Evolutionary conservation across 2,797 vertebrate genomes (phyloP).

Genomic region (Helicolenus hilgendorfi): DNA sequence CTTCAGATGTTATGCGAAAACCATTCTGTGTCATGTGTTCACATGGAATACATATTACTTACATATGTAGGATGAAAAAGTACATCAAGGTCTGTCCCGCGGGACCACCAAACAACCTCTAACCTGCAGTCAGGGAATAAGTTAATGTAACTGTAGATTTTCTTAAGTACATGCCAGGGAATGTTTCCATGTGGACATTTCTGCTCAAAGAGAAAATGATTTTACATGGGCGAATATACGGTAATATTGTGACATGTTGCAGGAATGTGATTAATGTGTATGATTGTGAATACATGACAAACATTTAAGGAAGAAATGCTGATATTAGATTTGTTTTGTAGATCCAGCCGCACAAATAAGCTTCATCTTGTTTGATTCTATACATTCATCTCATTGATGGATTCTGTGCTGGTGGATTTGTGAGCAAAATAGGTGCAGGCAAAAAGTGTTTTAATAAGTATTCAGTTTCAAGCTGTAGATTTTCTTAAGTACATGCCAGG

Average conservation of each 20-base stretch:
- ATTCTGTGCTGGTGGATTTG: slow-evolving; percentile 31
- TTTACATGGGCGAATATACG: slow-evolving; percentile 40
- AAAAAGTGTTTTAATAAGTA: slow-evolving; percentile 73
- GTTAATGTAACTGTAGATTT: slow-evolving; percentile 87
- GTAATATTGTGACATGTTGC: background rate
- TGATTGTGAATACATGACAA: slow-evolving; percentile 18
- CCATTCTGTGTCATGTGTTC: slow-evolving; percentile 83
- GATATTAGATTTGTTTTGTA: background rate
- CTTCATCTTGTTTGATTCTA: background rate
- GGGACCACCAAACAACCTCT: slow-evolving; percentile 85
- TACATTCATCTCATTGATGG: background rate
- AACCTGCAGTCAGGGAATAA: slow-evolving; percentile 84
- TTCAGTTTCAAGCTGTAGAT: slow-evolving; percentile 74
- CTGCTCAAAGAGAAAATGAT: slow-evolving; percentile 57
- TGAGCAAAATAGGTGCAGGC: slow-evolving; percentile 47
- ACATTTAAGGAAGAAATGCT: background rate
- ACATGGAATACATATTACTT: slow-evolving; percentile 90
- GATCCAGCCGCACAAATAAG: background rate
- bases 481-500: slow-evolving; percentile 84
- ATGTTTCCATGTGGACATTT: slow-evolving; percentile 79
- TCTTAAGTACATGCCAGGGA: slow-evolving; percentile 83
- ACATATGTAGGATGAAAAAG: slow-evolving; percentile 87
- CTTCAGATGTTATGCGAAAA: slow-evolving; percentile 85
- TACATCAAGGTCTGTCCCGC: slow-evolving; percentile 76
- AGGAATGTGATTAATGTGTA: slow-evolving; percentile 18